Conservation (phyloP, 1,140 invertebrate genomes). For the Caenorhabditis briggsae region DNA sequence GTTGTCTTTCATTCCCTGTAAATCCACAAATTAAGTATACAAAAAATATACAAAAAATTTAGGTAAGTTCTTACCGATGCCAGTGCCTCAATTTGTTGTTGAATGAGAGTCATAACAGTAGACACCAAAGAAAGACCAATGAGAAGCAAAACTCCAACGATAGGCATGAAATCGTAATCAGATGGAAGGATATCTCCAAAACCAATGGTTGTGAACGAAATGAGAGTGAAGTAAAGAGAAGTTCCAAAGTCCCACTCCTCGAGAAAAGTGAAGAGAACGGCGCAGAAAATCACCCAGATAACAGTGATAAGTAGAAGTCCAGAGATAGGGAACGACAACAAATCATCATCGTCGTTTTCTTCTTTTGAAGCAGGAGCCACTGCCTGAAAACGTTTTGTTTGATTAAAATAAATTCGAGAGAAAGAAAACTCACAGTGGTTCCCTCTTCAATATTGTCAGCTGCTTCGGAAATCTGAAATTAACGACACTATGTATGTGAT, state of each 20-base stretch:
- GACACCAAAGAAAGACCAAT: slow-evolving; percentile 64
- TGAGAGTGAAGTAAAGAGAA: slow-evolving; percentile 64
- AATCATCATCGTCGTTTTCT: slow-evolving; percentile 56
- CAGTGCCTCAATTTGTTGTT: slow-evolving; percentile 63
- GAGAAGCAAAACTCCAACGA: slow-evolving; percentile 59
- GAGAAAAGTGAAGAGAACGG: slow-evolving; percentile 7
- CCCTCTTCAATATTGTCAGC: slow-evolving; percentile 47
- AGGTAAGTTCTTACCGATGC: slow-evolving; percentile 28
- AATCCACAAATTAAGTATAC: not conserved
- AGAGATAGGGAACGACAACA: slow-evolving; percentile 60
- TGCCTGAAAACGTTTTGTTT: not conserved
- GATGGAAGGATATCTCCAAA: slow-evolving; percentile 62
- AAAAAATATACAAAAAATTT: not conserved
- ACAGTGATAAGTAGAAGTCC: slow-evolving; percentile 58
- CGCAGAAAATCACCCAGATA: slow-evolving; percentile 60
- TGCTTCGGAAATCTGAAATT: slow-evolving; percentile 49
- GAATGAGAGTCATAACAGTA: slow-evolving; percentile 60
- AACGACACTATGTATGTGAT: not conserved
- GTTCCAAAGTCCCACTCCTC: slow-evolving; percentile 65
- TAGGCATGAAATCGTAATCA: slow-evolving; percentile 57
- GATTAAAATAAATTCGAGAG: not conserved
- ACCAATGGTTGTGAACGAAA: slow-evolving; percentile 65
- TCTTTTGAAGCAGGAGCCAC: not conserved
- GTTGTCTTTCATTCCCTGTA: slow-evolving; percentile 63
- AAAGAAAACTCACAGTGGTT: slow-evolving; percentile 2